Evolutionary conservation across 2,113 vertebrate genomes (phyloP).

Genomic region (Onychostruthus taczanowskii): DNA sequence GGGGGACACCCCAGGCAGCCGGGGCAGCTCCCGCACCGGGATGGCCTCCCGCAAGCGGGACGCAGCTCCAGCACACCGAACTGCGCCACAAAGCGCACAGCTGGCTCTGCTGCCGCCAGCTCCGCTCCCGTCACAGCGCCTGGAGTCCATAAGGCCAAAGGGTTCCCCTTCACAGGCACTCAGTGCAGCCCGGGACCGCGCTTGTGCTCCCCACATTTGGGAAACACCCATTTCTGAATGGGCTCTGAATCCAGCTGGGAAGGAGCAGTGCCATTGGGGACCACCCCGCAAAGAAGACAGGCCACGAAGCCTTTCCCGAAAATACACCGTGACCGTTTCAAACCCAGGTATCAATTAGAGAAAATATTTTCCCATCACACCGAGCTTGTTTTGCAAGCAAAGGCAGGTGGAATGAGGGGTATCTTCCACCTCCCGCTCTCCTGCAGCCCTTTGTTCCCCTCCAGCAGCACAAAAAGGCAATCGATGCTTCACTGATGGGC

Average conservation of each 20-base stretch:
- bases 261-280: background rate
- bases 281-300: background rate
- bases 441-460: background rate
- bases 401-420: background rate
- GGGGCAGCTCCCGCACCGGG: background rate
- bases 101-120: background rate
- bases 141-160: background rate
- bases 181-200: background rate
- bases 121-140: rapidly evolving
- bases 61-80: rapidly evolving
- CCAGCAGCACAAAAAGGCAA: background rate
- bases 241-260: background rate
- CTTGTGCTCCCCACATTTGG: rapidly evolving
- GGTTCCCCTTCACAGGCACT: rapidly evolving
- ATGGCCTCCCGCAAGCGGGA: rapidly evolving
- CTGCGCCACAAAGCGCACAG: background rate
- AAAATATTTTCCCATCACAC: background rate
- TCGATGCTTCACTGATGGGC: rapidly evolving
- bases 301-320: background rate
- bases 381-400: background rate
- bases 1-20: background rate
- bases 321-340: rapidly evolving
- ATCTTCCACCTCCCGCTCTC: background rate
- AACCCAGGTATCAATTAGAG: background rate
- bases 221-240: rapidly evolving